These are phyloP conservation scores for Bicyclus anynana DNA, from an alignment of 1,140 invertebrate genomes.

Conservation along the genomic window DNA sequence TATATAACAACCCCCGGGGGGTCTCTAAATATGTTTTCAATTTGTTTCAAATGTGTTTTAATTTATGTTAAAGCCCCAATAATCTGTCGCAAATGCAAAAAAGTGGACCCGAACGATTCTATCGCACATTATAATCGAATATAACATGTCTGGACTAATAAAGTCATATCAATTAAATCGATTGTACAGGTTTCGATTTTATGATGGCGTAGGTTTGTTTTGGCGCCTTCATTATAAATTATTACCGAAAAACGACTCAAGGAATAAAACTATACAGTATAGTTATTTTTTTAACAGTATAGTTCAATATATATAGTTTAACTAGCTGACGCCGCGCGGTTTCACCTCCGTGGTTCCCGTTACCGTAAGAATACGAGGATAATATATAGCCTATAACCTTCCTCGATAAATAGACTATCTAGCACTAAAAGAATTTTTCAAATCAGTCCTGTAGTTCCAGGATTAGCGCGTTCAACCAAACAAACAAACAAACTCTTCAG, in stretches of 20 bases:
- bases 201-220: slow-evolving; percentile 1
- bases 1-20: slow-evolving; percentile 19
- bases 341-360: no score
- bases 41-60: slow-evolving; percentile 22
- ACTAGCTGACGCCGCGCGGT: no score
- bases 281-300: no score
- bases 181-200: slow-evolving; percentile 1
- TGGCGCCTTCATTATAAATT: neutral
- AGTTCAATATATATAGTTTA: no score
- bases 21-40: slow-evolving; percentile 18
- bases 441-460: no score
- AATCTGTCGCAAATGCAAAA: slow-evolving; percentile 13
- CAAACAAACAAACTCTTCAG: no score
- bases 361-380: no score
- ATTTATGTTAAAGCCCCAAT: slow-evolving; percentile 7
- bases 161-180: slow-evolving; percentile 8
- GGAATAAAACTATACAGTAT: no score
- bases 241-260: neutral
- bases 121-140: slow-evolving; percentile 31
- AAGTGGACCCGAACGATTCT: slow-evolving; percentile 8
- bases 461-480: no score
- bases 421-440: no score
- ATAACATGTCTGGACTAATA: slow-evolving; percentile 23
- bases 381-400: no score
- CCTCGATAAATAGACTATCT: no score